These are phyloP conservation scores for Gopherus evgoodei DNA, from an alignment of 2,113 vertebrate species.

Conservation along the genomic window DNA sequence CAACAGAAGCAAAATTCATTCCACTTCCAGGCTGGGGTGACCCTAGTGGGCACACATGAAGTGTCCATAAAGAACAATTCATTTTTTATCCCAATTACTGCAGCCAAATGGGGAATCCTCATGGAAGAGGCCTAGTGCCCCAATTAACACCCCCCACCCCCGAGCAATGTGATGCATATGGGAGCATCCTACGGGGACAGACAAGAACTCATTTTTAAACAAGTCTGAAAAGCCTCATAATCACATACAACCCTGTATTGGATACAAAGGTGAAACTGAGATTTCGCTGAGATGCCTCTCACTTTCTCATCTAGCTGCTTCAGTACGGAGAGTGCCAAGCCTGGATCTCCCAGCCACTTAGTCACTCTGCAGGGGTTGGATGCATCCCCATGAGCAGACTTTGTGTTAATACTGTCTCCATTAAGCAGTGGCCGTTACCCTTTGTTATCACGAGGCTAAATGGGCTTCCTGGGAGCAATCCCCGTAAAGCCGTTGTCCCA, in stretches of 20 bases:
- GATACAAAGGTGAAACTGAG: background rate
- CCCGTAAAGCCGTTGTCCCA: background rate
- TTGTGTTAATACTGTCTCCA: background rate
- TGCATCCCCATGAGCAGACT: background rate
- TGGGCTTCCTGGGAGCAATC: background rate
- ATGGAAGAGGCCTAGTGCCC: background rate
- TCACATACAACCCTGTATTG: background rate
- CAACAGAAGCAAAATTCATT: background rate
- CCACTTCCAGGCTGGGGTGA: background rate
- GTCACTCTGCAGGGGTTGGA: background rate
- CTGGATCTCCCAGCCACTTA: background rate
- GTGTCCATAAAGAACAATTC: background rate
- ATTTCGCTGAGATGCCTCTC: rapidly evolving
- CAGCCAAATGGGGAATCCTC: background rate
- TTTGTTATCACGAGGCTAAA: background rate
- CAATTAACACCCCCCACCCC: background rate
- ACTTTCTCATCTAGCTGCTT: background rate
- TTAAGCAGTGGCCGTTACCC: background rate
- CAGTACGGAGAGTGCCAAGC: background rate
- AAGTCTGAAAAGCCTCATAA: background rate
- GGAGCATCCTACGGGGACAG: rapidly evolving
- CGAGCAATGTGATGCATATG: background rate
- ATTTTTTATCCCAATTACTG: background rate
- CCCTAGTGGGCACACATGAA: background rate
- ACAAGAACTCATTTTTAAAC: background rate